Evolutionary conservation across 2,888 invertebrate genomes (phyloP).

Genomic region (Gastracanthus pulcherrimus): DNA sequence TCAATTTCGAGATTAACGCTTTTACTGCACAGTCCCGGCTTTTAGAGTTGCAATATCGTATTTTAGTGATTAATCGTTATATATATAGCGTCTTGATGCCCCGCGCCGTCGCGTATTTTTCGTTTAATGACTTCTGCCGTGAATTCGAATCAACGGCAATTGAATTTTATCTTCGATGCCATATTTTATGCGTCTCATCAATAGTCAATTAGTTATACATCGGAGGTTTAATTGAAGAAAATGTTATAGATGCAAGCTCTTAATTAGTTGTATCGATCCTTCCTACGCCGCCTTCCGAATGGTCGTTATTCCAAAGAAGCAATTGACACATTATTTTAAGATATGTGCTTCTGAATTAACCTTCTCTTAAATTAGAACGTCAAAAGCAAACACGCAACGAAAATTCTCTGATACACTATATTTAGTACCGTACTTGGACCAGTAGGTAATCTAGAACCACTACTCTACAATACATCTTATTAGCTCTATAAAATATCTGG

Average conservation of each 20-base stretch:
- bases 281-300: background rate
- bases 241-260: background rate
- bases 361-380: too few species aligned
- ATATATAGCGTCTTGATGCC: constrained; percentile 18
- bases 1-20: constrained; percentile 28
- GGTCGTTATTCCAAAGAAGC: background rate
- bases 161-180: too few species aligned
- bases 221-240: background rate
- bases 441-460: too few species aligned
- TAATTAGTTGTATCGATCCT: background rate
- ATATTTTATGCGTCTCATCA: background rate
- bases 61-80: background rate
- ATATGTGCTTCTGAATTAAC: too few species aligned
- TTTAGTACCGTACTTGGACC: too few species aligned
- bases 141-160: too few species aligned
- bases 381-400: too few species aligned
- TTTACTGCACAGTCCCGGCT: constrained; percentile 9
- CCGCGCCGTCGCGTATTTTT: background rate
- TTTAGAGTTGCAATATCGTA: constrained; percentile 1
- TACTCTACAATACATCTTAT: too few species aligned
- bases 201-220: background rate
- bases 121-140: too few species aligned
- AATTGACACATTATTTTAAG: background rate
- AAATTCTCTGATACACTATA: too few species aligned
- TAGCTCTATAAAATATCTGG: too few species aligned